Evolutionary conservation across 2,797 vertebrate species (phyloP).

Genomic region (Pangasius krempfi): DNA sequence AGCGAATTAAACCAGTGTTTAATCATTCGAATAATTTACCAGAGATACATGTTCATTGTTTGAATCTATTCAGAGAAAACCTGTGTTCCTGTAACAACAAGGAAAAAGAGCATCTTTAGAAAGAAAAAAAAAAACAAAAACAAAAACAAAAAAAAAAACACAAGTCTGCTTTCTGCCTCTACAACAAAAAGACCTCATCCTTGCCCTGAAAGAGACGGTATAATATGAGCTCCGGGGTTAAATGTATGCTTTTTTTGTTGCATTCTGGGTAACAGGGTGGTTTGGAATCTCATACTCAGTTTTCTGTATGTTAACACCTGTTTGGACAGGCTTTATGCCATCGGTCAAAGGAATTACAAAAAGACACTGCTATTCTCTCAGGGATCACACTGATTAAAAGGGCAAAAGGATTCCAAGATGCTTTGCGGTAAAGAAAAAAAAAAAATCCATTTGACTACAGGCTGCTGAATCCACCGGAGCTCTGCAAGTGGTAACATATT

Average conservation of each 20-base stretch:
- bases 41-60: background rate
- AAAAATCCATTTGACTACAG: background rate
- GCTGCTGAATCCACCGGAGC: background rate
- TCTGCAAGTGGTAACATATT: conserved; percentile 7
- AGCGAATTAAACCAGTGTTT: background rate
- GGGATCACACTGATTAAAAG: background rate
- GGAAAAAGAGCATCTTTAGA: no score
- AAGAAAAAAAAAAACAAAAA: background rate
- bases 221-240: no score
- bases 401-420: conserved; percentile 3
- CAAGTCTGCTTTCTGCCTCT: background rate
- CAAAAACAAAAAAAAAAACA: background rate
- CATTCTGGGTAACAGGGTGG: background rate
- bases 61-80: background rate
- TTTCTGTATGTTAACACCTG: background rate
- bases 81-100: background rate
- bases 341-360: conserved; percentile 24
- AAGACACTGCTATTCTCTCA: background rate
- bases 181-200: background rate
- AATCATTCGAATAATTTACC: background rate
- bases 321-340: conserved; percentile 3
- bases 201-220: no score
- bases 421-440: background rate
- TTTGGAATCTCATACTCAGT: background rate
- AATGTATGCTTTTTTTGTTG: background rate